Base-by-base conservation (phyloP, 2,113 vertebrate genomes). In the Cisticola juncidis region DNA sequence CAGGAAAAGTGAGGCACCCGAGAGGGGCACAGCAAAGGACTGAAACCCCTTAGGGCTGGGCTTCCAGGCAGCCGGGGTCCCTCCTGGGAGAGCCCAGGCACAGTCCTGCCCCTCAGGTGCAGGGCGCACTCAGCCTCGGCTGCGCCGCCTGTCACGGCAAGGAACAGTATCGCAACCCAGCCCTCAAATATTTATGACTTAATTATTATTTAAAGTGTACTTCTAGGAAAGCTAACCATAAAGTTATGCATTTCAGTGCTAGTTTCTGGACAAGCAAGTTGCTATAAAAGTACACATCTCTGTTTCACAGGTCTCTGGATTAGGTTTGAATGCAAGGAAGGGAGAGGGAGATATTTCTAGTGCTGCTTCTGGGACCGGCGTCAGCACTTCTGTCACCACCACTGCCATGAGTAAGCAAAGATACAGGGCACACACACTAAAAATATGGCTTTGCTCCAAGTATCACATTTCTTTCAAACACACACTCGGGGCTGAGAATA, bases 381-480 rank as follows among this genome's bases (percentile, higher is more conserved):
- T 96, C 86, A 94, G 86, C 94, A 68, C 69, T 92, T 92, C 92
- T 94, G 92, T 96, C 85, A 94, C 90, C 95, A 95, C 73, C 64
- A 81, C 71, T 33, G 50, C 70, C 65, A 90, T 71, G 90, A 96
- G 81, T 84, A 95, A 97, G 92, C 93, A 96, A 93, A 96, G 95
- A 96, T 76, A 88, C n/a, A 56, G 92, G 51, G 35, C 9, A 3
- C 0, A 0, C 40, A 79, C 74, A 66, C 76, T 71, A 18, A 65
- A 64, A 82, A 82, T 93, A 91, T 91, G 96, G 88, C 96, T 97
- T 79, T 81, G 88, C 54, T 97, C 97, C 97, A 98, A 97, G 79
- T 77, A 95, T 81, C 72, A 96, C 94, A 95, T 97, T 96, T 97
- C 77, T 96, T 93, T 95, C 95, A 97, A 98, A 95, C 82, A 92